These are phyloP conservation scores for Streblospio benedicti DNA, from an alignment of 1,140 invertebrate species.

Conservation along the genomic window DNA sequence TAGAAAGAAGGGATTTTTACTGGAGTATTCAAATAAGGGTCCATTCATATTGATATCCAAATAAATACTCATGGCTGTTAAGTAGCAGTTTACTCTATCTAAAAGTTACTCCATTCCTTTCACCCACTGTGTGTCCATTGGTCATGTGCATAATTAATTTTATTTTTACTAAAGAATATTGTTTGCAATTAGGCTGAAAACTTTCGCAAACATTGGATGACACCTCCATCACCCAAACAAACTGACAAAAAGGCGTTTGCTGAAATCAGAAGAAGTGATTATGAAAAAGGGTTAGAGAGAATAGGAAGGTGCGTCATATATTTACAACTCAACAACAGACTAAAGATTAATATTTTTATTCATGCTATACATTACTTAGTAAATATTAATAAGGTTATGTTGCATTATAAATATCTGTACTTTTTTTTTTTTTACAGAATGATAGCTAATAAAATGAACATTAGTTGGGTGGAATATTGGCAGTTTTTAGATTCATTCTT, in stretches of 20 bases:
- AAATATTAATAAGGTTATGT: not conserved
- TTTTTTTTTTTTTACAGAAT: conserved; percentile 50
- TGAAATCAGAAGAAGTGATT: conserved; percentile 60
- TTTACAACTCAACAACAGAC: not conserved
- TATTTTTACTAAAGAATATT: not conserved
- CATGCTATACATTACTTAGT: not conserved
- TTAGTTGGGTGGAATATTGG: conserved; percentile 87
- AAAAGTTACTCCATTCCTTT: not conserved
- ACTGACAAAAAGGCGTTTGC: conserved; percentile 25
- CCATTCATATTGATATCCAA: not conserved
- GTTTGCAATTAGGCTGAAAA: conserved; percentile 52
- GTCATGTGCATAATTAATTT: not conserved
- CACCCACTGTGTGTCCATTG: not conserved
- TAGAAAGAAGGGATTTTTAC: not conserved
- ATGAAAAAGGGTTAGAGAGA: conserved; percentile 73
- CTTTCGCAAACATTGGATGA: conserved; percentile 73
- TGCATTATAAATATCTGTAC: not conserved
- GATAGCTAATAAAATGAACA: conserved; percentile 63
- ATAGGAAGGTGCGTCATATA: conserved; percentile 62
- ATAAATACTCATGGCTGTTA: not conserved
- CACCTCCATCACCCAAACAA: conserved; percentile 54
- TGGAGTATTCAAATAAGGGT: not conserved
- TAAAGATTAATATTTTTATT: not conserved
- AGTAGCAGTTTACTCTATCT: not conserved
- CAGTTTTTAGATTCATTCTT: conserved; percentile 71